phyloP scores from a whole-genome alignment of 2,797 vertebrate genomes.

The Chlorospingus flavigularis region DNA sequence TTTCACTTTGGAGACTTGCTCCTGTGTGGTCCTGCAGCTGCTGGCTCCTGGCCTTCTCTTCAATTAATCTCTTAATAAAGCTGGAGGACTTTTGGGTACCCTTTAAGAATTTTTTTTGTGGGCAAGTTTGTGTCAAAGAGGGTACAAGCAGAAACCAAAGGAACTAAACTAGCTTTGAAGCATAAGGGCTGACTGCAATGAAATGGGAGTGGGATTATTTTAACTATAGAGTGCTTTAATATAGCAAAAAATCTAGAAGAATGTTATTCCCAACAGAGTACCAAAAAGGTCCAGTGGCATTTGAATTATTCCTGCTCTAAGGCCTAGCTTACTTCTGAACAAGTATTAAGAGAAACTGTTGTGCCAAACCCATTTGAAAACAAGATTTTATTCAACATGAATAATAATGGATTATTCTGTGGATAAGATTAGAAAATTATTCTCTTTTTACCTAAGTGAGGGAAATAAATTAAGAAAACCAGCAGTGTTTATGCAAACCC shows the following conservation, averaged over 20 bases:
- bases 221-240: neutral
- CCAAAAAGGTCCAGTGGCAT: neutral
- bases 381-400: neutral
- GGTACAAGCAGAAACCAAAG: neutral
- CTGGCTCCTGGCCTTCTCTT: neutral
- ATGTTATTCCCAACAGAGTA: neutral
- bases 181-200: neutral
- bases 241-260: neutral
- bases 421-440: neutral
- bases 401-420: neutral
- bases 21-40: neutral
- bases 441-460: neutral
- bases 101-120: neutral
- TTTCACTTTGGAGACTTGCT: conserved; percentile 37
- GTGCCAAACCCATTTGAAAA: neutral
- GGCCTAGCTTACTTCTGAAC: neutral
- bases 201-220: neutral
- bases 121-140: neutral
- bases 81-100: neutral
- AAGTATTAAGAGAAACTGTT: neutral
- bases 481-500: neutral
- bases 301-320: neutral
- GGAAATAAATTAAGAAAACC: neutral
- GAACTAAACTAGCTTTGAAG: neutral
- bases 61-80: neutral